These are phyloP conservation scores for Danaus plexippus DNA, from an alignment of 1,140 invertebrate genomes.

Conservation along the genomic window DNA sequence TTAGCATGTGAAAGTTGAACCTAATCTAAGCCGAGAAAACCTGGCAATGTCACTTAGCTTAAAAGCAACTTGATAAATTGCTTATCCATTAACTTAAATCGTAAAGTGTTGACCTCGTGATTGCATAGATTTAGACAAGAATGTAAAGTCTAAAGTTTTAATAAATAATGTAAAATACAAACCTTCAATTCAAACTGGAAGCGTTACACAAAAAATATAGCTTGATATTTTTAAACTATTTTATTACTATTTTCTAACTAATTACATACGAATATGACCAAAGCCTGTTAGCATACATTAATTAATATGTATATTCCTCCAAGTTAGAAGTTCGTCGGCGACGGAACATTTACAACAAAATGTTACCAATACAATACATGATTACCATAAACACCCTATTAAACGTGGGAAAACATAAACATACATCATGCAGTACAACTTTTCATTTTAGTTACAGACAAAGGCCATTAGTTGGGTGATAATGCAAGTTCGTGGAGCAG, in stretches of 20 bases:
- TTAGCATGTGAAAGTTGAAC: constrained; percentile 23
- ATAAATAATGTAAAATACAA: too few relatives aligned
- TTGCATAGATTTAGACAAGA: constrained; percentile 9
- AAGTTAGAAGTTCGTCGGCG: too few relatives aligned
- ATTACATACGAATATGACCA: too few relatives aligned
- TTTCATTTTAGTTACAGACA: constrained; percentile 52
- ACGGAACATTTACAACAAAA: constrained; percentile 12
- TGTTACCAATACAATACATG: constrained; percentile 18
- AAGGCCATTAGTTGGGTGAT: constrained; percentile 64
- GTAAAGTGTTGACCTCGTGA: too few relatives aligned
- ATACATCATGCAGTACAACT: constrained; percentile 42
- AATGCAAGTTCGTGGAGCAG: constrained; percentile 61
- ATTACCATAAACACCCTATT: constrained; percentile 24
- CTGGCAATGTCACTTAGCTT: constrained; percentile 36
- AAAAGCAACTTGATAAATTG: constrained; percentile 50
- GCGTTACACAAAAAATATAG: too few relatives aligned
- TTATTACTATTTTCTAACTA: too few relatives aligned
- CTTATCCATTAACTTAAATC: constrained; percentile 34
- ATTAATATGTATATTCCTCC: too few relatives aligned
- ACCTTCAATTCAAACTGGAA: too few relatives aligned
- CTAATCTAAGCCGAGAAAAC: constrained; percentile 31
- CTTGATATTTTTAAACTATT: too few relatives aligned
- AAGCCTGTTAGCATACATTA: too few relatives aligned
- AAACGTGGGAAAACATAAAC: constrained; percentile 46
- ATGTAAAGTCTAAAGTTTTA: not conserved